Percentiles rank a stretch among this genome's conserved stretches.
These are phyloP conservation scores for Papilio elwesi DNA, from an alignment of 2,888 invertebrate genomes.

Conservation along the genomic window DNA sequence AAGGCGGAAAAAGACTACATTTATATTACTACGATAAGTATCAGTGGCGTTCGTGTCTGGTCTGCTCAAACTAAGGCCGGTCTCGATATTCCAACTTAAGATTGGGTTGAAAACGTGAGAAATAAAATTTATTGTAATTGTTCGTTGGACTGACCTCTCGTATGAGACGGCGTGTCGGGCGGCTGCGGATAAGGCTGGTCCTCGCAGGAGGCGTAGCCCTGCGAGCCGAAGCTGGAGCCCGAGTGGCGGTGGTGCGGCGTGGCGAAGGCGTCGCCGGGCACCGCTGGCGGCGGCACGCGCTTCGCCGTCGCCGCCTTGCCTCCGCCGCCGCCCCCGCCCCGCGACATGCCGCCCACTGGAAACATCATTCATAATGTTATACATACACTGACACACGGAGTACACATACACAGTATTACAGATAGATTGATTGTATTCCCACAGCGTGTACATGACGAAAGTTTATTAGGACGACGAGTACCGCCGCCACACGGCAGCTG, in stretches of 20 bases:
- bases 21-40: too few relatives aligned
- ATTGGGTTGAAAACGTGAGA: neutral
- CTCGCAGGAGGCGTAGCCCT: constrained; percentile 90
- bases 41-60: too few relatives aligned
- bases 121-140: neutral
- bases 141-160: constrained; percentile 68
- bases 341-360: constrained; percentile 95
- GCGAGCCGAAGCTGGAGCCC: constrained; percentile 91
- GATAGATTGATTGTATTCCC: too few relatives aligned
- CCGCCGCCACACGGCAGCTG: too few relatives aligned
- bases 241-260: constrained; percentile 88
- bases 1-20: neutral
- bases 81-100: too few relatives aligned
- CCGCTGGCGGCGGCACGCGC: constrained; percentile 95
- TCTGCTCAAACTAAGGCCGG: too few relatives aligned
- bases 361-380: constrained; percentile 51
- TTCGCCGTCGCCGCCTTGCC: constrained; percentile 93
- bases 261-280: constrained; percentile 89
- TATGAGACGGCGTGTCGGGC: constrained; percentile 84
- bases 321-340: constrained; percentile 87
- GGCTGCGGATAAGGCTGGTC: constrained; percentile 88
- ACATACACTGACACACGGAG: constrained; percentile 14
- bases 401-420: too few relatives aligned
- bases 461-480: too few relatives aligned
- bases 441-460: too few relatives aligned